Percentiles rank a stretch among this genome's conserved stretches.
phyloP scores from a whole-genome alignment of 2,797 vertebrate species.

The Mareca strepera region DNA sequence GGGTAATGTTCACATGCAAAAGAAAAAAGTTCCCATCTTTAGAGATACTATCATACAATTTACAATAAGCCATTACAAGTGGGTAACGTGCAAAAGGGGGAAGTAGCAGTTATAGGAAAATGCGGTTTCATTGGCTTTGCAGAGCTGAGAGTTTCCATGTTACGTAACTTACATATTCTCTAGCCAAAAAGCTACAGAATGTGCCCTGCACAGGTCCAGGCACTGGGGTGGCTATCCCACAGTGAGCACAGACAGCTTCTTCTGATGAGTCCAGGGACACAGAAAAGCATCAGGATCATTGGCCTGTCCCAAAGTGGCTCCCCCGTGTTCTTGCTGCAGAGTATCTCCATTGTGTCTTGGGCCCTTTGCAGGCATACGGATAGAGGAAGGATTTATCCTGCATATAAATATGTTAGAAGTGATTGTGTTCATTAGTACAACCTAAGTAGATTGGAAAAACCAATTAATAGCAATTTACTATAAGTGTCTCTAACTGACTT shows the following conservation, averaged over 20 bases:
- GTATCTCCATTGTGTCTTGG: background rate
- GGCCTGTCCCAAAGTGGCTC: background rate
- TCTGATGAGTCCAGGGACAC: background rate
- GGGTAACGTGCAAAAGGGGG: background rate
- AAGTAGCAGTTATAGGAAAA: slow-evolving; percentile 57
- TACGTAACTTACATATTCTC: slow-evolving; percentile 10
- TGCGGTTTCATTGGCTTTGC: slow-evolving; percentile 56
- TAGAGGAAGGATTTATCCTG: slow-evolving; percentile 20
- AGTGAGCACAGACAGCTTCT: background rate
- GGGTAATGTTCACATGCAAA: background rate
- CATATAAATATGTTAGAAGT: background rate
- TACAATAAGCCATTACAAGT: background rate
- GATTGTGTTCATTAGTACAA: background rate
- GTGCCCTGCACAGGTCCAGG: background rate
- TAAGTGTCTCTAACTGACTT: slow-evolving; percentile 25
- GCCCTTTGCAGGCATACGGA: background rate
- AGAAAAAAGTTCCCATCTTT: slow-evolving; percentile 18
- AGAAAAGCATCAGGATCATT: background rate
- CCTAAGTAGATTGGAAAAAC: slow-evolving; percentile 19
- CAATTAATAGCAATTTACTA: slow-evolving; percentile 54
- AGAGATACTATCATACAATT: background rate
- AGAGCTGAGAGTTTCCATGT: slow-evolving; percentile 51
- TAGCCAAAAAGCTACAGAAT: background rate
- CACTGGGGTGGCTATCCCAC: background rate
- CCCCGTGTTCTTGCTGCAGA: background rate